Base-by-base conservation (phyloP, 2,113 vertebrate species). In the Elephantulus edwardii region DNA sequence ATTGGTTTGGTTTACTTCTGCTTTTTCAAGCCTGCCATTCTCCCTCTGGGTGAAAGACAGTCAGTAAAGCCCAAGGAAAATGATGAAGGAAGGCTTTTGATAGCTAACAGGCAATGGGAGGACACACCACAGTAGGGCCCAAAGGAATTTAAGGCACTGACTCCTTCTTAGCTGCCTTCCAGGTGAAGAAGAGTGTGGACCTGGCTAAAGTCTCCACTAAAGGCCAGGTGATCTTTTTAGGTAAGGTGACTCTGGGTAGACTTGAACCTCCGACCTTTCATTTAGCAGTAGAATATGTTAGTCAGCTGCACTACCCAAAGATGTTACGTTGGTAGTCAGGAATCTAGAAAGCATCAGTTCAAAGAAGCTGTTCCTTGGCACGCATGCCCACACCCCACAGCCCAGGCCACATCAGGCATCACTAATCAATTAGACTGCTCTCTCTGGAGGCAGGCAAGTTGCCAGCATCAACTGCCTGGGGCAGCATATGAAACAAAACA, bases 71-170 rank as follows among this genome's bases (percentile, higher is more conserved):
- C 48, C 56, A 62, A n/a, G 84, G n/a, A 71, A 86, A 77, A 44
- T 2, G 1, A 40, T 24, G 5, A 17, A 17, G 35, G 30, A 33
- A 86, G 24, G 28, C 22, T 42, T 30, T 44, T 42, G 35, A 5
- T 42, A 28, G 9, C n/a, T 20, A 72, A 75, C 20, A 28, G 44
- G 30, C n/a, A 11, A 13, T 3, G 19, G 3, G 7, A 26, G 52
- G 19, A 5, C 0, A 19, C 4, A 19, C 12, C 1, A 22, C 0
- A 17, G 13, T 6, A n/a, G 20, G 70, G 35, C 26, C 48, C 6
- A 24, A n/a, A 40, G 0, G 2, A 72, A 8, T 9, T 40, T 14
- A 28, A 30, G 2, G 24, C 13, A 48, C 16, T 52, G 24, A 3
- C 0, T 52, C 50, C 71, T 50, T n/a, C 38, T 50, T 13, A 40